These are phyloP conservation scores for Bombyx mori DNA, from an alignment of 1,140 invertebrate species.

Conservation along the genomic window ASM3026992v2 NC_085113.1:4295001-4295500, in stretches of 20 bases:
- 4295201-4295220: conserved; percentile 10
- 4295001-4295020: not conserved
- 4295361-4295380: conserved; percentile 29
- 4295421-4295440: conserved; percentile 42
- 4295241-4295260: conserved; percentile 57
- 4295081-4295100: conserved; percentile 60
- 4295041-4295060: conserved; percentile 57
- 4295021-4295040: conserved; percentile 24
- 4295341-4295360: conserved; percentile 3
- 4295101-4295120: conserved; percentile 55
- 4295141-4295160: conserved; percentile 61
- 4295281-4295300: no score
- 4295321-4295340: conserved; percentile 1
- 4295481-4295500: conserved; percentile 63
- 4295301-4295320: no score
- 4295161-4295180: conserved; percentile 38
- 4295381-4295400: conserved; percentile 62
- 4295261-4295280: conserved; percentile 10
- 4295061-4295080: conserved; percentile 66
- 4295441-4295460: conserved; percentile 51
- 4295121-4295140: conserved; percentile 64
- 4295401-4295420: conserved; percentile 34
- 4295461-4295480: conserved; percentile 61
- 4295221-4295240: conserved; percentile 9
- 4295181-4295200: conserved; percentile 20